Evolutionary conservation across 2,797 vertebrate species (phyloP).

Genomic region (Scolopax bukidnonensis): DNA sequence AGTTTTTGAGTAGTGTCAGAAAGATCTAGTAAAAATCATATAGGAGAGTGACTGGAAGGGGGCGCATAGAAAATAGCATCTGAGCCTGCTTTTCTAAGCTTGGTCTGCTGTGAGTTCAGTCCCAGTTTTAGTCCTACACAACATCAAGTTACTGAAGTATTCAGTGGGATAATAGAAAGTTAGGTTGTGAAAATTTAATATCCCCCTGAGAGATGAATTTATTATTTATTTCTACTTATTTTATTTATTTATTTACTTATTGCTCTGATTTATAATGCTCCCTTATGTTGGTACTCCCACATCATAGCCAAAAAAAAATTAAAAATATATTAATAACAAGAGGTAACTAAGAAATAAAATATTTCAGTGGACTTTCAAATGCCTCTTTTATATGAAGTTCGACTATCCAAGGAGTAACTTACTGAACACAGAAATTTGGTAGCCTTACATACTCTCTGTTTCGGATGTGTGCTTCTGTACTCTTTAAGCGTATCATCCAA

Average conservation of each 20-base stretch:
- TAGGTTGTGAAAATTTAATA: background rate
- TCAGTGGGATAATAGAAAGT: slow-evolving; percentile 14
- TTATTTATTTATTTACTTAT: too few relatives aligned
- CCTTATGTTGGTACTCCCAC: background rate
- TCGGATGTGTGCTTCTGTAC: background rate
- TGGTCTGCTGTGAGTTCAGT: background rate
- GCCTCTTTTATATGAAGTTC: background rate
- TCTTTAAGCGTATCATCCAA: background rate
- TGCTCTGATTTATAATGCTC: background rate
- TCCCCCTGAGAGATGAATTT: background rate
- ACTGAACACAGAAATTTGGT: background rate
- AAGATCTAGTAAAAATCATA: background rate
- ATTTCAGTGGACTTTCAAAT: background rate
- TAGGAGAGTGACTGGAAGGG: background rate
- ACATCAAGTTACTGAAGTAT: background rate
- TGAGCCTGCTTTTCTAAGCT: background rate
- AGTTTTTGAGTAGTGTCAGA: background rate
- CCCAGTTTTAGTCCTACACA: background rate
- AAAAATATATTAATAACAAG: background rate
- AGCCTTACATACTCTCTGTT: background rate
- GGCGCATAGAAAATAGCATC: background rate
- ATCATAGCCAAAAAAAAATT: background rate
- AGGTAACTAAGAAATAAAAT: background rate
- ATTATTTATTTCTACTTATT: too few relatives aligned
- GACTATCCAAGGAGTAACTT: background rate